These are phyloP conservation scores for Sarcophaga peregrina DNA, from an alignment of 1,140 invertebrate species.

Conservation along the genomic window DNA sequence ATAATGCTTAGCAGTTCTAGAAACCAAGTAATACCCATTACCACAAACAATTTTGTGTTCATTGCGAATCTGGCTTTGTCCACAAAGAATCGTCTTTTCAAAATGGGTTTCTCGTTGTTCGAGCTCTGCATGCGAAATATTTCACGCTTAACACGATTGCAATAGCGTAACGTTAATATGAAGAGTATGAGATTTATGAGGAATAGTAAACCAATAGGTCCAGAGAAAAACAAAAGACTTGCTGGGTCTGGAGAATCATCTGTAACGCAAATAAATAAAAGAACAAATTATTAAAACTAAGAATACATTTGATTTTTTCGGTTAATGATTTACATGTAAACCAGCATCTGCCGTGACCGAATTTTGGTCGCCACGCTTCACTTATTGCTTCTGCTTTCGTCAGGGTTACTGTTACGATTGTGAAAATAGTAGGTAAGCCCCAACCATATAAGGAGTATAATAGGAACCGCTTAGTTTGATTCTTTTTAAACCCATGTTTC, in stretches of 20 bases:
- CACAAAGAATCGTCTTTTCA: constrained; percentile 71
- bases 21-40: constrained; percentile 81
- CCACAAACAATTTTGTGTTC: constrained; percentile 78
- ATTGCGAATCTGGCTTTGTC: constrained; percentile 76
- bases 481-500: constrained; percentile 66
- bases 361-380: constrained; percentile 67
- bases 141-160: constrained; percentile 76
- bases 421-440: constrained; percentile 70
- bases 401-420: constrained; percentile 67
- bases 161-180: constrained; percentile 74
- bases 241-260: constrained; percentile 62
- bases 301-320: too few relatives aligned
- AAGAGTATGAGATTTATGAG: constrained; percentile 76
- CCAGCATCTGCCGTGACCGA: constrained; percentile 70
- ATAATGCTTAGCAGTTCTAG: constrained; percentile 74
- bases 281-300: neutral
- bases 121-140: constrained; percentile 73
- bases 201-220: constrained; percentile 73
- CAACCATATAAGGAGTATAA: constrained; percentile 74
- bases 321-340: constrained; percentile 68
- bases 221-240: constrained; percentile 73
- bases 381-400: constrained; percentile 67
- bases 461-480: constrained; percentile 69
- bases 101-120: constrained; percentile 66
- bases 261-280: constrained; percentile 42